Percentiles rank a stretch among this genome's conserved stretches.
phyloP scores from a whole-genome alignment of 1,140 invertebrate genomes.

The Cotesia chilonis region DNA sequence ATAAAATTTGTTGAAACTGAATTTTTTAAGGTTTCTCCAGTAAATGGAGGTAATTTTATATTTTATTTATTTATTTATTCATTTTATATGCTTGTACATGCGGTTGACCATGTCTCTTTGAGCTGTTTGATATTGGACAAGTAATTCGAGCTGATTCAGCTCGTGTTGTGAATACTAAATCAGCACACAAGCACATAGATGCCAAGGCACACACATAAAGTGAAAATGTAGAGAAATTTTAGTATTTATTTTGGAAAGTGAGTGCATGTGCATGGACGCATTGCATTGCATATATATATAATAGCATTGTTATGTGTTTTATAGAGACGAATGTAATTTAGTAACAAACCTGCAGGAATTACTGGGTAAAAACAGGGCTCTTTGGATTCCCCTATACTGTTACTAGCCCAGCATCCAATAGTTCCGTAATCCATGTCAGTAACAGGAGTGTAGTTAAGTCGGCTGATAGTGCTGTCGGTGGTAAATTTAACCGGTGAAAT shows the following conservation, averaged over 20 bases:
- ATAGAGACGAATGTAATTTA: not conserved
- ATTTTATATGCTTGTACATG: no score
- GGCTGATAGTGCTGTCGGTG: slow-evolving; percentile 75
- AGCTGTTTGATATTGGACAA: slow-evolving; percentile 15
- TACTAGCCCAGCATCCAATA: slow-evolving; percentile 82
- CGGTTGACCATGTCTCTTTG: slow-evolving; percentile 17
- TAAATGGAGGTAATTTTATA: not conserved
- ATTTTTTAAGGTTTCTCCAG: not conserved
- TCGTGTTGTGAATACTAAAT: slow-evolving; percentile 20
- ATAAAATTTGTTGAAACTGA: slow-evolving; percentile 12
- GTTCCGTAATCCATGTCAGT: slow-evolving; percentile 89
- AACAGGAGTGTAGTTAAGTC: slow-evolving; percentile 83
- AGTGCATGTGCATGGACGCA: no score
- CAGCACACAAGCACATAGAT: not conserved
- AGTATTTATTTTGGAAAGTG: no score
- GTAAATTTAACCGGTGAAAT: slow-evolving; percentile 72
- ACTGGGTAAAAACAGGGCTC: slow-evolving; percentile 87
- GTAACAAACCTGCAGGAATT: slow-evolving; percentile 53
- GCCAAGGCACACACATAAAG: no score
- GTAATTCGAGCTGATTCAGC: not conserved
- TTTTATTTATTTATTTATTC: not conserved
- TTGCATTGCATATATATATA: no score
- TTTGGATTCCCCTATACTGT: slow-evolving; percentile 81
- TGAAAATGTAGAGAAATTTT: no score
- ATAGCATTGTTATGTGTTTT: no score